Base-by-base conservation (phyloP, 2,113 vertebrate species). In the Ictalurus furcatus region DNA sequence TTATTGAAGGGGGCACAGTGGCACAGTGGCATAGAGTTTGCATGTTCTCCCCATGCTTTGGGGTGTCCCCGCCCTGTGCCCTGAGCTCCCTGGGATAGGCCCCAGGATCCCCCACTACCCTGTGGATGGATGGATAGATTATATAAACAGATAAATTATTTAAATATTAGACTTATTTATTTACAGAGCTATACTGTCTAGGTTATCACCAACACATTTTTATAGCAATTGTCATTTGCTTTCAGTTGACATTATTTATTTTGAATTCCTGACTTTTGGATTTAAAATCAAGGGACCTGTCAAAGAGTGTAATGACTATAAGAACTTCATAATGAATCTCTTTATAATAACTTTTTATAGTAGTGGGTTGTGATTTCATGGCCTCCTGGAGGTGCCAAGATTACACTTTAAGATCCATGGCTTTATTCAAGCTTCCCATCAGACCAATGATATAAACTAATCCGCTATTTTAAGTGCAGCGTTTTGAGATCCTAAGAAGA, bases 401-500 rank as follows among this genome's bases (percentile, higher is more conserved):
- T 61, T 84, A 61, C 30, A 40, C 34, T 25, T 84, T 84, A 84
- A 7, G 11, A 84, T 0, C 34, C 25, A 37, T 82, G 2, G 61
- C 83, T 84, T 63, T 65, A 85, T 85, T 69, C 4, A 85, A 54
- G 63, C 84, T 85, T 85, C 63, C 44, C 37, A 54, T 69, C 84
- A 85, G 44, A n/a, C 63, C 63, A 19, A 30, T 54, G 63, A 63
- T 52, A n/a, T 67, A n/a, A 85, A 69, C 25, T 21, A 6, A 69
- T 85, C 16, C 84, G 19, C 40, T 67, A 67, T 48, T 61, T 67
- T 85, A 85, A 85, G 28, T 85, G 84, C 61, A 85, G 63, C 16
- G 7, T 69, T 85, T 85, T 52, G n/a, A 52, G 63, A n/a, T 52
- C 44, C 84, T 85, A 30, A 69, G 59, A 84, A 65, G 63, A 69